Conservation (phyloP, 2,113 vertebrate genomes). For the Neodontobutis hainanensis region DNA sequence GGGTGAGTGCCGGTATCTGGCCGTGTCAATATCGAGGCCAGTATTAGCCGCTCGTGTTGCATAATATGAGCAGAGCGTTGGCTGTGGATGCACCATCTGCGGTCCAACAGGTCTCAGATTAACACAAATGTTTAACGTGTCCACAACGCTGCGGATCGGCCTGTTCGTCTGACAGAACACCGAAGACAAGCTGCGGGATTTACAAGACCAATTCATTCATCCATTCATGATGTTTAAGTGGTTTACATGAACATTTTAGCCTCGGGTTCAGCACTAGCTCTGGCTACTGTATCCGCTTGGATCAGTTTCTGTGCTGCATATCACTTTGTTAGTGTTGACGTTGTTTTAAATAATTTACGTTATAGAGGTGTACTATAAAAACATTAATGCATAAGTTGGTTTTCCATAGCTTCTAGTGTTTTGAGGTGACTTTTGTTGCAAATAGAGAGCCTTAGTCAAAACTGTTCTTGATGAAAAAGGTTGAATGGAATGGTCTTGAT, state of each 20-base stretch:
- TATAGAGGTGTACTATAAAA: neutral
- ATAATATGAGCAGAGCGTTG: slow-evolving; percentile 46
- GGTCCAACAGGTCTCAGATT: slow-evolving; percentile 55
- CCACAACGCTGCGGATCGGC: slow-evolving; percentile 7
- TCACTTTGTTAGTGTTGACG: neutral
- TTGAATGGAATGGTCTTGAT: no score
- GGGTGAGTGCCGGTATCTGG: slow-evolving; percentile 25
- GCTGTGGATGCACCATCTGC: slow-evolving; percentile 55
- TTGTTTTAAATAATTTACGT: neutral
- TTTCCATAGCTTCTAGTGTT: no score
- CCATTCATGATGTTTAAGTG: neutral
- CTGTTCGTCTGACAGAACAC: slow-evolving; percentile 15
- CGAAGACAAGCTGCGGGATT: neutral
- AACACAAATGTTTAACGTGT: slow-evolving; percentile 42
- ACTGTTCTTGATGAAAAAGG: no score
- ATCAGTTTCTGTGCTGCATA: neutral
- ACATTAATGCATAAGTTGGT: neutral
- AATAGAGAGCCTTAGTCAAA: no score
- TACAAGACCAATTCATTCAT: neutral
- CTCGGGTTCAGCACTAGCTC: neutral
- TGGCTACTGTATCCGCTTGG: neutral
- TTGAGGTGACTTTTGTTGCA: no score
- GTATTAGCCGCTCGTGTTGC: slow-evolving; percentile 32
- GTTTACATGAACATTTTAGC: neutral
- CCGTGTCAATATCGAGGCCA: slow-evolving; percentile 27